These are phyloP conservation scores for Eledona agricola DNA, from an alignment of 2,888 invertebrate species.

Conservation along the genomic window DNA sequence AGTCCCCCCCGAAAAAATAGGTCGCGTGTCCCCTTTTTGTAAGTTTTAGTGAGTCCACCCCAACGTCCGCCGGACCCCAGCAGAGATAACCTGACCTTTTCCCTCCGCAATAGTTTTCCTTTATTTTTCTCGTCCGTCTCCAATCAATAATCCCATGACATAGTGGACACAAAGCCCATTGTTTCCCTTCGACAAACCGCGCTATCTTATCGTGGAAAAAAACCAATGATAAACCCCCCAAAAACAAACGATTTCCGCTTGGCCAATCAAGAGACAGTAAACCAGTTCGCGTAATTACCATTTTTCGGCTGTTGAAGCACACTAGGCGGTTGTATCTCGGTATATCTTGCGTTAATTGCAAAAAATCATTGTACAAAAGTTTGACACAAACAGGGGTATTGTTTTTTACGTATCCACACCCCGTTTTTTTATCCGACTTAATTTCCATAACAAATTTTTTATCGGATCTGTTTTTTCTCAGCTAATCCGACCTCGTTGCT, in stretches of 20 bases:
- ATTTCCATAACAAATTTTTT: slow-evolving; percentile 13
- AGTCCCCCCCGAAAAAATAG: slow-evolving; percentile 52
- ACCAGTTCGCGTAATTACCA: slow-evolving; percentile 28
- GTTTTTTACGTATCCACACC: slow-evolving; percentile 19
- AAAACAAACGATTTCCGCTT: slow-evolving; percentile 15
- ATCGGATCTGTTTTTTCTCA: slow-evolving; percentile 5
- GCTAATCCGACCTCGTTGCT: slow-evolving; percentile 21
- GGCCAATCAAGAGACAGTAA: slow-evolving; percentile 7
- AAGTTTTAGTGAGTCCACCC: slow-evolving; percentile 60
- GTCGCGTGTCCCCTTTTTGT: slow-evolving; percentile 63
- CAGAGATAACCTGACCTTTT: slow-evolving; percentile 39
- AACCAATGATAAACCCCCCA: slow-evolving; percentile 18
- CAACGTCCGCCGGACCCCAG: slow-evolving; percentile 55
- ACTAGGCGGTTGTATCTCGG: slow-evolving; percentile 48
- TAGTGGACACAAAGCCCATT: slow-evolving; percentile 25
- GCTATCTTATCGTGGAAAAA: slow-evolving; percentile 26
- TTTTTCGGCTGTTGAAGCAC: slow-evolving; percentile 38
- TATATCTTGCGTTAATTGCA: slow-evolving; percentile 48
- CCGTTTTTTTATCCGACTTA: slow-evolving; percentile 8
- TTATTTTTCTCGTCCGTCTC: slow-evolving; percentile 12
- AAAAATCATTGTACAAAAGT: slow-evolving; percentile 43
- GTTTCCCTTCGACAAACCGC: slow-evolving; percentile 19
- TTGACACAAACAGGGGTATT: slow-evolving; percentile 41
- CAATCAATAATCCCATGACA: slow-evolving; percentile 31
- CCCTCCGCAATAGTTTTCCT: slow-evolving; percentile 11